A percentile compares a stretch with the other conserved stretches of the same genome.
Evolutionary conservation across 1,140 invertebrate species (phyloP).

Genomic region (Diabrotica virgifera): DNA sequence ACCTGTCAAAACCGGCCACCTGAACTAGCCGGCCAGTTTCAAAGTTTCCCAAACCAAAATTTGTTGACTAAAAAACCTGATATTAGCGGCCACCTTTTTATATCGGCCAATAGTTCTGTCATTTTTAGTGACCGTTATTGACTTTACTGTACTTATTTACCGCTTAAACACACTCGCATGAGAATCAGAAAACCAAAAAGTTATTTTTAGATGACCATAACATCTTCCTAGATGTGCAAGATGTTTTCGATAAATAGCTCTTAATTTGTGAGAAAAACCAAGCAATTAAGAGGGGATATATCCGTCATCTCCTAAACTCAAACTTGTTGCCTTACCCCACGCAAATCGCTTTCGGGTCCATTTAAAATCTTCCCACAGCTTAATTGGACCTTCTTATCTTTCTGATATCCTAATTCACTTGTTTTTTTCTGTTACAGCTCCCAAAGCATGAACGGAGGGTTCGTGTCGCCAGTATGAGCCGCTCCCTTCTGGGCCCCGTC

Average conservation of each 20-base stretch:
- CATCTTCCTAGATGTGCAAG: background rate
- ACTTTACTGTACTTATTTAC: too few species aligned
- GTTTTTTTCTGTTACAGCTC: slow-evolving; percentile 52
- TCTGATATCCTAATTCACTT: slow-evolving; percentile 26
- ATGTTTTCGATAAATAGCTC: background rate
- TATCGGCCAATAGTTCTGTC: too few species aligned
- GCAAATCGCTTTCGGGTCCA: slow-evolving; percentile 9
- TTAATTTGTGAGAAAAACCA: background rate
- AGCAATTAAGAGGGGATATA: background rate
- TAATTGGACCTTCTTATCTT: slow-evolving; percentile 24
- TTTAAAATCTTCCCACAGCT: slow-evolving; percentile 25
- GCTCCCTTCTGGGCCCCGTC: slow-evolving; percentile 18
- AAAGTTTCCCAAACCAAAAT: too few species aligned
- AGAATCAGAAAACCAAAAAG: too few species aligned
- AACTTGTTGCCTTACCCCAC: slow-evolving; percentile 7
- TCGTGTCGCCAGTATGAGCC: slow-evolving; percentile 61
- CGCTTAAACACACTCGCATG: too few species aligned
- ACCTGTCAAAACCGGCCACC: too few species aligned
- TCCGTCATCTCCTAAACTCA: background rate
- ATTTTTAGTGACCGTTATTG: too few species aligned
- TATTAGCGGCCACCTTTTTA: too few species aligned
- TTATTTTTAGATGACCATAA: background rate
- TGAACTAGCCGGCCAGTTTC: too few species aligned
- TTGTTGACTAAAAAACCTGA: too few species aligned
- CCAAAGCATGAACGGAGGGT: slow-evolving; percentile 59